Evolutionary conservation across 2,888 invertebrate species (phyloP).

Genomic region (Drosophila algonquin): DNA sequence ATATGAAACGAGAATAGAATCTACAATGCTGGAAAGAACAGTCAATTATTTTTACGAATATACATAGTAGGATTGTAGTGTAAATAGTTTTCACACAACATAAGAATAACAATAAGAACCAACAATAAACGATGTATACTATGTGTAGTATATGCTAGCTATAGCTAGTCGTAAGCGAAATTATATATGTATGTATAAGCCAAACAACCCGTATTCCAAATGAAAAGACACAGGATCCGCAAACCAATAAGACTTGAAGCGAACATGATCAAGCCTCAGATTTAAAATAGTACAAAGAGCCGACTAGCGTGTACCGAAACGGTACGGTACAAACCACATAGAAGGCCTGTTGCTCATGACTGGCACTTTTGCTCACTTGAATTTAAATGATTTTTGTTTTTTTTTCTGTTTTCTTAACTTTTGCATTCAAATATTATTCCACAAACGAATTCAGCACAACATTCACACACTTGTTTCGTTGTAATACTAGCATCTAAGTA

Average conservation of each 20-base stretch:
- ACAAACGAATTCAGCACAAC: constrained; percentile 9
- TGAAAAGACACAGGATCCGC: constrained; percentile 24
- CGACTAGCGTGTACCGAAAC: constrained; percentile 43
- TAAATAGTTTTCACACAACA: constrained; percentile 37
- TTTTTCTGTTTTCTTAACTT: constrained; percentile 5
- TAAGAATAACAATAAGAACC: not conserved
- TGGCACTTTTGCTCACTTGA: constrained; percentile 1
- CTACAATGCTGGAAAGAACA: constrained; percentile 28
- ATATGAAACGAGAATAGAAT: constrained; percentile 4
- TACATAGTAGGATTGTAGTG: constrained; percentile 20
- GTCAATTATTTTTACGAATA: constrained; percentile 32
- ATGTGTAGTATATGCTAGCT: constrained; percentile 10
- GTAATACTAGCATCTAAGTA: constrained; percentile 27
- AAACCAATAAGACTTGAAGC: constrained; percentile 56
- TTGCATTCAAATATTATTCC: constrained; percentile 31
- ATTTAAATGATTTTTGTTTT: constrained; percentile 14
- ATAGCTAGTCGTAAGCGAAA: constrained; percentile 16
- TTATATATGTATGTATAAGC: constrained; percentile 12
- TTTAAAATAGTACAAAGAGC: constrained; percentile 71
- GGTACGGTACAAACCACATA: constrained; percentile 10
- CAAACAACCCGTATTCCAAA: constrained; percentile 35
- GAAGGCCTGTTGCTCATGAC: constrained; percentile 10
- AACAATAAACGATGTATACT: constrained; percentile 30
- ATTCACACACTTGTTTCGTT: constrained; percentile 27
- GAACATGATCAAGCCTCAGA: constrained; percentile 57